Evolutionary conservation across 2,113 vertebrate genomes (phyloP), one percentile per base, ranked within the genome.

Genomic region (Paramisgurnus dabryanus): DNA sequence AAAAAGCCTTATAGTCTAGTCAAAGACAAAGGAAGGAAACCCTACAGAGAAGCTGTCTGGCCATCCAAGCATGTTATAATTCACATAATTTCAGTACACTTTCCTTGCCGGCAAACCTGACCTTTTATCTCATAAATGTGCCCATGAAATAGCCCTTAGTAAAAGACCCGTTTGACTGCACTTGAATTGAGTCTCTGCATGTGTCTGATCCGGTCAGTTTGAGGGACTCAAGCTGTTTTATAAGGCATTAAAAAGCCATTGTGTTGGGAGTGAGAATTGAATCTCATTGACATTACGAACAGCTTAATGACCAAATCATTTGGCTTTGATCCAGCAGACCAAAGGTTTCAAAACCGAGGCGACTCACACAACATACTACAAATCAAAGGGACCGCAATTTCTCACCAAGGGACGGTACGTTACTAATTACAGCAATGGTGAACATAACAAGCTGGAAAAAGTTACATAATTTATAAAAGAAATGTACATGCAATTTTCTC

Each of bases 281-380:
- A 68, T 50, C 63, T 69, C 47, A 12, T 61, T 80, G 82, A 66
- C 70, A 78, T 81, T 80, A 78, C 78, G 78, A 78, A 67, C 12
- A 47, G 17, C 13, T 61, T 69, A 61, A 74, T 74, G 55, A n/a
- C 71, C 71, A 22, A 61, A 22, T 61, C 40, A 18, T 74, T 61
- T 74, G 71, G 71, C 12, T 64, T 76, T 76, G 60, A 64, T 76
- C 73, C 71, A 60, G 40, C 71, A 61, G 55, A 22, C 17, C 41
- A 74, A 74, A 61, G 71, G 71, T 60, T 74, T 18, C 40, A 61
- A 74, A 18, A 74, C 40, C 27, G 55, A 74, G 39, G 71, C 39
- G 40, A 45, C 58, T 18, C 17, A 6, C 53, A 18, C 69, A 9
- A 27, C 22, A 41, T 73, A 11, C 45, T 74, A 27, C 7, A 74